Evolutionary conservation across 2,797 vertebrate genomes (phyloP).

Genomic region (Lithobates pipiens): DNA sequence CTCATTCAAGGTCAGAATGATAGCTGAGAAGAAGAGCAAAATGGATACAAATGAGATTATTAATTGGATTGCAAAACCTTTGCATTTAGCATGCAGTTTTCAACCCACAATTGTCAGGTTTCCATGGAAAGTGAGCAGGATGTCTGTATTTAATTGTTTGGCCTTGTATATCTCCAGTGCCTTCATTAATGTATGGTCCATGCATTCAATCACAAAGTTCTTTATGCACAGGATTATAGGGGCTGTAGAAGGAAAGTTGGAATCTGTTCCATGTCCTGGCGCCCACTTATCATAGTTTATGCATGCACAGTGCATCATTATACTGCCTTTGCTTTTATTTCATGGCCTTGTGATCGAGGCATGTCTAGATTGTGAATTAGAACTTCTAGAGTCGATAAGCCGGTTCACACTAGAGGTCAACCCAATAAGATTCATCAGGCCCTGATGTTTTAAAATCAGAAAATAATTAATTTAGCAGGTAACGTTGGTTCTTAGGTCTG

Average conservation of each 20-base stretch:
- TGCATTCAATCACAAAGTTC: slow-evolving; percentile 40
- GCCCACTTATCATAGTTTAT: slow-evolving; percentile 43
- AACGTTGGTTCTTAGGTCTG: neutral
- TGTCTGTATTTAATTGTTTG: slow-evolving; percentile 45
- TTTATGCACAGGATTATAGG: slow-evolving; percentile 40
- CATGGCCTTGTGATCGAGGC: slow-evolving; percentile 46
- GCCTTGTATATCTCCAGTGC: slow-evolving; percentile 48
- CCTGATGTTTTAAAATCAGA: slow-evolving; percentile 29
- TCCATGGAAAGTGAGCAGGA: slow-evolving; percentile 34
- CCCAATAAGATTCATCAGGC: slow-evolving; percentile 22
- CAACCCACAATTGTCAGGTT: slow-evolving; percentile 38
- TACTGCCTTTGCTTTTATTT: slow-evolving; percentile 39
- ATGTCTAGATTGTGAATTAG: slow-evolving; percentile 44
- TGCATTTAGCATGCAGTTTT: slow-evolving; percentile 32
- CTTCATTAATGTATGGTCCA: slow-evolving; percentile 46
- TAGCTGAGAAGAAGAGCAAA: slow-evolving; percentile 9
- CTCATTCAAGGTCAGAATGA: slow-evolving; percentile 29
- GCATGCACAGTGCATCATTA: slow-evolving; percentile 48
- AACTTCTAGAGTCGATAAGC: slow-evolving; percentile 22
- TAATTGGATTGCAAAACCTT: slow-evolving; percentile 44
- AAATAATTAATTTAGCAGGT: slow-evolving; percentile 21
- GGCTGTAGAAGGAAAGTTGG: slow-evolving; percentile 14
- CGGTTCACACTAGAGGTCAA: slow-evolving; percentile 36
- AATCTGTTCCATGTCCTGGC: slow-evolving; percentile 30
- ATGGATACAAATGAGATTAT: slow-evolving; percentile 49